These are phyloP conservation scores for Pseudopipra pipra DNA, from an alignment of 2,113 vertebrate genomes.

Conservation along the genomic window DNA sequence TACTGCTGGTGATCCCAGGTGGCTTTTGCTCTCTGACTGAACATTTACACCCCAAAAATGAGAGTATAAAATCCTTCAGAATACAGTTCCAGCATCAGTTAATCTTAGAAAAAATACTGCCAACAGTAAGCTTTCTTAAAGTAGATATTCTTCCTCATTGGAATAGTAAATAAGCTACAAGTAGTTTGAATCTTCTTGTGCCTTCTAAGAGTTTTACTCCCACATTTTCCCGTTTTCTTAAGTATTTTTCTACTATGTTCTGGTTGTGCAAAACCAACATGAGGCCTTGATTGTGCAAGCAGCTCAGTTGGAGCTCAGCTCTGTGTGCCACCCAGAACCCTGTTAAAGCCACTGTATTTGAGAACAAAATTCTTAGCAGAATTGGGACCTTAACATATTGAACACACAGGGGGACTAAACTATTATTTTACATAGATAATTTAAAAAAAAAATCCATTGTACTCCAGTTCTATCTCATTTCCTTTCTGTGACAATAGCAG, in stretches of 20 bases:
- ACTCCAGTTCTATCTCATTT: background rate
- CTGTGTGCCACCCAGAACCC: rapidly evolving
- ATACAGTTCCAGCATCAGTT: background rate
- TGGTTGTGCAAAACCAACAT: background rate
- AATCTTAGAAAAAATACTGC: background rate
- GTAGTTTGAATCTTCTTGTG: background rate
- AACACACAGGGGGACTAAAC: background rate
- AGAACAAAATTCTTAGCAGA: background rate
- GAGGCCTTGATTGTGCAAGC: background rate
- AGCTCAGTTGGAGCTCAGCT: background rate
- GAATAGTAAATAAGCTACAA: background rate
- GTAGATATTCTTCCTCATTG: background rate
- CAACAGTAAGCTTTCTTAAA: background rate
- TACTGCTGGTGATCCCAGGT: background rate
- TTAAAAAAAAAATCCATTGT: background rate
- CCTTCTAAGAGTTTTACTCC: background rate
- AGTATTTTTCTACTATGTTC: background rate
- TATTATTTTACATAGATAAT: background rate
- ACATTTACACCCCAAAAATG: background rate
- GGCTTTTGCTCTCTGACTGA: background rate
- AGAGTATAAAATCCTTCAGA: background rate
- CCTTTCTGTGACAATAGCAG: background rate
- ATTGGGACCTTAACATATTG: background rate
- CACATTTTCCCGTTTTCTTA: background rate
- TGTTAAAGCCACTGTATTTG: background rate